Evolutionary conservation across 2,113 vertebrate genomes (phyloP), one percentile per base, ranked within the genome.

Genomic region (Motacilla alba): DNA sequence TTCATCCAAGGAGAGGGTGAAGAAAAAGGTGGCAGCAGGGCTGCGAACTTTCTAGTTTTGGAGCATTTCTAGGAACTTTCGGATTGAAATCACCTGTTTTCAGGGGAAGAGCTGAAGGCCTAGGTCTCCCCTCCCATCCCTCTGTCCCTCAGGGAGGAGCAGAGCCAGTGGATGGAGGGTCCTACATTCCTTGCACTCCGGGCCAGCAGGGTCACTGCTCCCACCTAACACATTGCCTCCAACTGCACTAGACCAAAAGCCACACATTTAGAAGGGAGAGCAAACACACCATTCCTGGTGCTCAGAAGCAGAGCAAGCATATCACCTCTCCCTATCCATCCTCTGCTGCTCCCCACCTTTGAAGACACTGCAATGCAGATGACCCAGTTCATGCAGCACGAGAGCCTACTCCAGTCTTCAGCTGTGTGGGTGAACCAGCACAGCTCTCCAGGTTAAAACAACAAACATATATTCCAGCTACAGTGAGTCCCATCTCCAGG

Each of bases 401-500:
- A 56, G 80, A 76, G 10, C 58, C 53, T 41, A 2, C 49, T 58
- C 59, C 81, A 62, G 58, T 15, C n/a, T 62, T 68, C 2, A 0
- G 50, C 39, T 75, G 53, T 0, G 5, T 56, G 53, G 43, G 49
- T 70, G 58, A 91, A 91, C 33, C 37, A 92, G 37, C 52, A 46
- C 8, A 39, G 66, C 53, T 83, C 62, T 75, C 28, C 74, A 87
- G 78, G 60, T 92, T 84, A 81, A 63, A 92, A 89, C 73, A 93
- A 49, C 66, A 89, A 82, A 69, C 8, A 5, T 0, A 1, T 15
- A 35, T 31, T 85, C 46, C 56, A 83, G 35, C 44, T 80, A 43
- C 0, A 0, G 20, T 31, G 55, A 94, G 39, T 41, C 37, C 35
- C 52, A 58, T 79, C 67, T 43, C 7, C 0, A 2, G 0, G 2